Conservation (phyloP, 2,113 vertebrate species). For the Colossoma macropomum region DNA sequence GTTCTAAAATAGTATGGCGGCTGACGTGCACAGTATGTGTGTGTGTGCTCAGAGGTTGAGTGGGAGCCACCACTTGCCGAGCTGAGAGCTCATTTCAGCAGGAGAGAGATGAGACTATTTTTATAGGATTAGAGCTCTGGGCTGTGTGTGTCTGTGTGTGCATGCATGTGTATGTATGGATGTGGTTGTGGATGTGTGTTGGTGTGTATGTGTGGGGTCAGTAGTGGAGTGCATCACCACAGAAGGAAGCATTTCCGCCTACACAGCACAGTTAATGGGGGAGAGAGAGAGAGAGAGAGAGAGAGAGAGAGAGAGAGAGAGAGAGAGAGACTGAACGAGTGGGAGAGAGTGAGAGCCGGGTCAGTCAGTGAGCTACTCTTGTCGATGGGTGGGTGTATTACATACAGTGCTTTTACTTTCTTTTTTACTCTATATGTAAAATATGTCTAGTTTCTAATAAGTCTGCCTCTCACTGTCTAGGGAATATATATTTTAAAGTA, state of each 20-base stretch:
- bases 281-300: constrained; percentile 24
- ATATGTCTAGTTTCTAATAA: background rate
- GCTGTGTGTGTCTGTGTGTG: too few species aligned
- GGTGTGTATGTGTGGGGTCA: constrained; percentile 45
- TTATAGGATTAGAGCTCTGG: background rate
- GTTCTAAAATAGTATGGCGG: background rate
- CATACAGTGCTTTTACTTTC: constrained; percentile 3
- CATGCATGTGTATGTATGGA: background rate
- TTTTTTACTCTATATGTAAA: background rate
- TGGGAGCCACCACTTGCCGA: background rate
- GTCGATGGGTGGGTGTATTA: background rate
- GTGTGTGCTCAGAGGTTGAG: background rate
- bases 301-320: constrained; percentile 26
- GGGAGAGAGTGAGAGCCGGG: constrained; percentile 6
- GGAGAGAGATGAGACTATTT: background rate
- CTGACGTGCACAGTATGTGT: background rate
- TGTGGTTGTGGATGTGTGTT: background rate
- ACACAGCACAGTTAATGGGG: constrained; percentile 38
- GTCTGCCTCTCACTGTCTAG: too few species aligned
- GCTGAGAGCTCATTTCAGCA: background rate
- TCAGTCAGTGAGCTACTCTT: background rate
- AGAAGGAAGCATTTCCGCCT: constrained; percentile 64
- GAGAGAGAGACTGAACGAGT: constrained; percentile 5
- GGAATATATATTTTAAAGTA: too few species aligned
- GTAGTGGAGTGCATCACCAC: constrained; percentile 53